Evolutionary conservation across 2,888 invertebrate species (phyloP).

Genomic region (Nemurella pictetii): DNA sequence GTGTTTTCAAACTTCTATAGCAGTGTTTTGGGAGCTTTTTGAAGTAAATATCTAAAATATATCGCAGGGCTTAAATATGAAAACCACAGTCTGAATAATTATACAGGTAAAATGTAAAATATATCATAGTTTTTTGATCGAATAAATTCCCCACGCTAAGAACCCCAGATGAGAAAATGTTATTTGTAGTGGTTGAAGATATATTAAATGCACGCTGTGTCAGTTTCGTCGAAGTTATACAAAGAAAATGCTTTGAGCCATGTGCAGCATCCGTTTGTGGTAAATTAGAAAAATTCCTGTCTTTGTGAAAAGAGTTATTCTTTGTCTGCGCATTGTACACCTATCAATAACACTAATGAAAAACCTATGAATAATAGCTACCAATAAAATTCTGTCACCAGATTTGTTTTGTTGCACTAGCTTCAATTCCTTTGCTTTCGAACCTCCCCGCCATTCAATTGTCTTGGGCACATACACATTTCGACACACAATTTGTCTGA

Average conservation of each 20-base stretch:
- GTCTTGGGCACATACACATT: background rate
- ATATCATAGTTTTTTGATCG: background rate
- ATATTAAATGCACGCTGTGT: background rate
- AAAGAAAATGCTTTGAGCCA: background rate
- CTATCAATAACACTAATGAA: background rate
- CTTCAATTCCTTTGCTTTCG: constrained; percentile 6
- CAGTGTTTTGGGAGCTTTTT: background rate
- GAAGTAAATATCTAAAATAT: background rate
- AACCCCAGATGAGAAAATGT: background rate
- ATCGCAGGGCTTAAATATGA: background rate
- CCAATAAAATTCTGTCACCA: constrained; percentile 12
- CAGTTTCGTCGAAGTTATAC: background rate
- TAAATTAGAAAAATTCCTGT: background rate
- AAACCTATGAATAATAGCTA: background rate
- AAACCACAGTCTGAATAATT: background rate
- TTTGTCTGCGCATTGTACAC: background rate
- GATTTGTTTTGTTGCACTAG: constrained; percentile 11
- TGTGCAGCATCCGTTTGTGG: background rate
- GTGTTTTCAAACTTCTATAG: background rate
- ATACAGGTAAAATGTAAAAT: background rate
- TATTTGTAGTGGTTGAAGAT: background rate
- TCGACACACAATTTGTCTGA: constrained; percentile 1
- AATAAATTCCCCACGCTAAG: background rate
- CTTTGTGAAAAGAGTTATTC: background rate
- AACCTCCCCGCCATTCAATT: background rate